Conservation (phyloP, 2,113 vertebrate species). For the Scatophagus argus region DNA sequence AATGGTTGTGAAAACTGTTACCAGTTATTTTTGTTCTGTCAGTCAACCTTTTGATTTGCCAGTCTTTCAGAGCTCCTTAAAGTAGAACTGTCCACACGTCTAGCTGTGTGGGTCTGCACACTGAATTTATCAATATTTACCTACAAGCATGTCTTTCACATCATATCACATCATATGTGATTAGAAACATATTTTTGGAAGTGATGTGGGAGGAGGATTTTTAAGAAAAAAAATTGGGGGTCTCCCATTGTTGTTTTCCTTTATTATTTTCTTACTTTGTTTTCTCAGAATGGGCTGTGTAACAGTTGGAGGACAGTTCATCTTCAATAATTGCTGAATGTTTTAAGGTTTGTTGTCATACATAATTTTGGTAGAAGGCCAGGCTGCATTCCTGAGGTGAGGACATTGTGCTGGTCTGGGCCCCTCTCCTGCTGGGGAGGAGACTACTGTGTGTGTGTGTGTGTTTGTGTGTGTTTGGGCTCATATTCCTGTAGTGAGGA, state of each 20-base stretch:
- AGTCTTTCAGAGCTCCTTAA: background rate
- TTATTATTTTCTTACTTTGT: constrained; percentile 12
- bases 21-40: background rate
- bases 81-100: too few relatives aligned
- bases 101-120: background rate
- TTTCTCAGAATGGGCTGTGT: constrained; percentile 12
- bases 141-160: constrained; percentile 31
- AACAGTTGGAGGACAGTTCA: background rate
- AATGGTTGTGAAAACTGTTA: background rate
- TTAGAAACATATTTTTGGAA: constrained; percentile 60
- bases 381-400: constrained; percentile 57
- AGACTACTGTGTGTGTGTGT: constrained; percentile 42
- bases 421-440: constrained; percentile 34
- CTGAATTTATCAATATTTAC: constrained; percentile 29
- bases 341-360: constrained; percentile 63
- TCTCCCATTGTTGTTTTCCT: background rate
- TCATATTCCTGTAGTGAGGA: too few relatives aligned
- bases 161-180: constrained; percentile 35
- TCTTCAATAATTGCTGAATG: constrained; percentile 51
- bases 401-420: constrained; percentile 39
- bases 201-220: constrained; percentile 22
- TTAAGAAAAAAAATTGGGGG: constrained; percentile 13
- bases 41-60: background rate
- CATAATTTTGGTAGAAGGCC: constrained; percentile 49
- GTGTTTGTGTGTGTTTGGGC: constrained; percentile 37